Evolutionary conservation across 2,888 invertebrate species (phyloP), one percentile per base, ranked within the genome.

Genomic region (Cheilosia pagana): DNA sequence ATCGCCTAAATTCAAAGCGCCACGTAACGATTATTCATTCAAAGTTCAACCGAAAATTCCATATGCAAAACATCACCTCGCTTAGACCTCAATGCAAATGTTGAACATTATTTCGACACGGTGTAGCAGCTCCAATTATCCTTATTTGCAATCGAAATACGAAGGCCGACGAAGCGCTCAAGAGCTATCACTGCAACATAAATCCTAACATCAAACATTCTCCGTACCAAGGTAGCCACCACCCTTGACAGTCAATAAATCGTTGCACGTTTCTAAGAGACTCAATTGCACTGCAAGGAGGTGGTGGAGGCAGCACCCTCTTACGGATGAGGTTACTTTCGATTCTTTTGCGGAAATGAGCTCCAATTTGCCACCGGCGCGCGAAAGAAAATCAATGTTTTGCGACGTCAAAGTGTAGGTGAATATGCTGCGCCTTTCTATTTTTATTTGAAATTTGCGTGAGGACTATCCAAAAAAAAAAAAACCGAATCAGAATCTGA

Each of bases 381-480:
- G 39, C 28, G 43, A 52, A n/a, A 43, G 12, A 82, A 74, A 83
- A 83, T 74, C 78, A 83, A 83, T 83, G 55, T 45, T 39, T 43
- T 62, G 48, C 53, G 23, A 82, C 77, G 72, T 83, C 82, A 77
- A 39, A 68, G 67, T 31, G 21, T 19, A 39, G 57, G 41, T 60
- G 43, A 59, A 39, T 62, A 25, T 59, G 63, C 82, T 82, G 82
- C 55, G 52, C 71, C 71, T 70, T 63, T 23, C 12, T 59, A 72
- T 52, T 65, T 79, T 76, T 85, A 85, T 75, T 76, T 76, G 14
- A 53, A 76, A 59, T 76, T 85, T 81, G 85, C 85, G 81, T 81
- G 85, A 75, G 76, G 52, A 55, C 25, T 53, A 67, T 16, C 28
- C 8, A 60, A 59, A 31, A 45, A 45, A 55, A 39, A 23, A 67